Base-by-base conservation (phyloP, 1,140 invertebrate species). In the Tetramorium simillimum region DNA sequence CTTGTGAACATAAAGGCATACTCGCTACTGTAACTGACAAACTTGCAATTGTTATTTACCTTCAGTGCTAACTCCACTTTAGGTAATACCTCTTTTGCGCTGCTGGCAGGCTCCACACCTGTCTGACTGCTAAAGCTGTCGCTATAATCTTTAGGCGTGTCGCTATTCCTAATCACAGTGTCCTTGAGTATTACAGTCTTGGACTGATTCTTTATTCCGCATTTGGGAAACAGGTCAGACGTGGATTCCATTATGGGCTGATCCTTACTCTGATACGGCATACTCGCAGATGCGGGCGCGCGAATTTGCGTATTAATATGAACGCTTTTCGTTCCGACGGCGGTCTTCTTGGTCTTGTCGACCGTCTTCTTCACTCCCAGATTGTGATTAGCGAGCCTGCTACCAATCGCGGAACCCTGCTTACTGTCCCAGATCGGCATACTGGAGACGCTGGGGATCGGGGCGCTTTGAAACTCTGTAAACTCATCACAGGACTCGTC, bases 391-490 rank as follows among this genome's bases (percentile, higher is more conserved):
- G 95, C 95, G 18, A 96, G 88, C 88, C 95, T 90, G 86, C 95
- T 95, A 3, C 95, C 95, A 72, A 96, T 95, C 5, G 95, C 94
- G 4, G 95, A 95, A n/a, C 94, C 94, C 60, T 94, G 93, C 77
- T 93, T 95, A 0, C 91, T 92, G 84, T 95, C 95, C 91, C 91
- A 92, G 33, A 94, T 93, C 1, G 93, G 87, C 51, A 94, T 90
- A 58, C 51, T 90, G 4, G 93, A 86, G 75, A 90, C 67, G 43
- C 84, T 90, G 7, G 91, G 63, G 28, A 93, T 78, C 5, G 94
- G 93, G 53, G 96, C 96, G 86, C 96, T 96, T 89, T 96, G 96
- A 87, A 96, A 97, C 72, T 97, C 96, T 14, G 95, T 96, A 92
- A 96, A 97, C 33, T 96, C 96, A 90, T 97, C 96, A 46, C 84